Conservation (phyloP, 1,140 invertebrate genomes). For the Thalassaphorura encarpata region DNA sequence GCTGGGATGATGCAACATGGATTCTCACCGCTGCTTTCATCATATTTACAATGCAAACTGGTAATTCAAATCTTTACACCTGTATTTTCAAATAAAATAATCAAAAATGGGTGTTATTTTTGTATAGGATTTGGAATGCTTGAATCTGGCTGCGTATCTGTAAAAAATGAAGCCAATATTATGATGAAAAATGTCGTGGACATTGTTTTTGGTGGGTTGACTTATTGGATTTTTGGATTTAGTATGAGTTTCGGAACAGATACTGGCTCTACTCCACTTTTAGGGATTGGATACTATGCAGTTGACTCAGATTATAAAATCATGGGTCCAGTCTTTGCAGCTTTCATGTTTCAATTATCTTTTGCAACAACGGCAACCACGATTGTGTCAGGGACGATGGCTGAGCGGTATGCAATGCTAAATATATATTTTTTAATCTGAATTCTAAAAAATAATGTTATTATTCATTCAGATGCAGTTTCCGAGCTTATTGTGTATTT, state of each 20-base stretch:
- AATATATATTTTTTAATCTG: background rate
- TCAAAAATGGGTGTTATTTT: slow-evolving; percentile 3
- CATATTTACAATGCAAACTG: slow-evolving; percentile 95
- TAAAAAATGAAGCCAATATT: slow-evolving; percentile 90
- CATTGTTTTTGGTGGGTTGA: slow-evolving; percentile 82
- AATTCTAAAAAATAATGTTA: background rate
- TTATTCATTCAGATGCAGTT: slow-evolving; percentile 57
- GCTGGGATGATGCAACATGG: background rate
- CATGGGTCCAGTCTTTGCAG: slow-evolving; percentile 31
- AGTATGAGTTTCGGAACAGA: slow-evolving; percentile 74
- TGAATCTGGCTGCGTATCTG: slow-evolving; percentile 81
- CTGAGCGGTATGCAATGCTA: slow-evolving; percentile 34
- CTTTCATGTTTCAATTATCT: slow-evolving; percentile 49
- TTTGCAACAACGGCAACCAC: slow-evolving; percentile 86
- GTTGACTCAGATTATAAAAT: slow-evolving; percentile 37
- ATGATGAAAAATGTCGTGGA: slow-evolving; percentile 87
- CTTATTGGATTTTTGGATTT: slow-evolving; percentile 77
- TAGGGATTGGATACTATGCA: slow-evolving; percentile 48
- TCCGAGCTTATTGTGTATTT: slow-evolving; percentile 81
- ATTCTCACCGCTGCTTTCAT: slow-evolving; percentile 78
- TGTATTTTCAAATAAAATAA: slow-evolving; percentile 1
- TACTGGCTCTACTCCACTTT: slow-evolving; percentile 54
- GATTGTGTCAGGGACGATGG: slow-evolving; percentile 54
- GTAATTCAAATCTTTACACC: slow-evolving; percentile 39
- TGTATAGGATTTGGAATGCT: slow-evolving; percentile 74